Conservation (phyloP, 2,888 invertebrate species). For the Eupithecia insigniata region DNA sequence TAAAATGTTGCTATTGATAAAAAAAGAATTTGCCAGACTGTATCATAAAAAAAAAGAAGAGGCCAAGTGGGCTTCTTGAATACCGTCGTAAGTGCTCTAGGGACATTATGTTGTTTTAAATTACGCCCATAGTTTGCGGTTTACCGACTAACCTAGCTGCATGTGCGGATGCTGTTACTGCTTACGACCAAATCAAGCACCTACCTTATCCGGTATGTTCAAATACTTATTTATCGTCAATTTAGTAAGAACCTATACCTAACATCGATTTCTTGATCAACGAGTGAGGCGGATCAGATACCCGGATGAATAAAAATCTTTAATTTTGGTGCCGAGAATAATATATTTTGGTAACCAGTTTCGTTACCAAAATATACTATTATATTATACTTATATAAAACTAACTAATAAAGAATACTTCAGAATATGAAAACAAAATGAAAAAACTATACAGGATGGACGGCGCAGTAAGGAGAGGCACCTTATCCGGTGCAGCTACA, state of each 20-base stretch:
- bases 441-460: neutral
- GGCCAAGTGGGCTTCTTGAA: neutral
- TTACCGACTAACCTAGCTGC: constrained; percentile 19
- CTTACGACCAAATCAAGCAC: constrained; percentile 33
- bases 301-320: neutral
- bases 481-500: no score
- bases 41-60: neutral
- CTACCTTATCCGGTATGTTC: constrained; percentile 32
- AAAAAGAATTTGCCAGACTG: neutral
- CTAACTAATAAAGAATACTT: no score
- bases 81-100: neutral
- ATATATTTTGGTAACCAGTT: no score
- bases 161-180: constrained; percentile 27
- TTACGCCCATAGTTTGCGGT: constrained; percentile 31
- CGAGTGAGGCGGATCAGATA: neutral
- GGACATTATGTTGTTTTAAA: constrained; percentile 15
- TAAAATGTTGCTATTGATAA: constrained; percentile 1
- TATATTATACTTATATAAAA: no score
- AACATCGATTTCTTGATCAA: neutral
- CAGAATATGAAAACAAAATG: neutral
- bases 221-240: neutral
- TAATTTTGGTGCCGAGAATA: neutral
- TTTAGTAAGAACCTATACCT: neutral
- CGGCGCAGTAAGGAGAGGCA: no score
- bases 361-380: no score